These are phyloP conservation scores for Etheostoma spectabile DNA, from an alignment of 2,113 vertebrate species.

Conservation along the genomic window DNA sequence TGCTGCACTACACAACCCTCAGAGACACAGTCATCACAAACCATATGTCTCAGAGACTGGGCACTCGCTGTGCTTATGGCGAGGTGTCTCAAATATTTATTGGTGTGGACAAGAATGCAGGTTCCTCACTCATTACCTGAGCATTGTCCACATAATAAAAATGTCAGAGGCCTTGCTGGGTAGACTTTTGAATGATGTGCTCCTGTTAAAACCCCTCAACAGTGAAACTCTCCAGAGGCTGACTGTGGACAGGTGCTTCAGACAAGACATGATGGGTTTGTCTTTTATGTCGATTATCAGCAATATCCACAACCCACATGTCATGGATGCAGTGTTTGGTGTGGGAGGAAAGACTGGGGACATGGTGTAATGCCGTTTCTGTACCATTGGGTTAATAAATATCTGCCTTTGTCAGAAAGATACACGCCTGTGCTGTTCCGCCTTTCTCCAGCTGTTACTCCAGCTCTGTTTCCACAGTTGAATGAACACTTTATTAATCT, in stretches of 20 bases:
- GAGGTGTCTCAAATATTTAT: slow-evolving; percentile 40
- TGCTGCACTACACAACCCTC: slow-evolving; percentile 54
- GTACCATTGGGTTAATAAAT: not conserved
- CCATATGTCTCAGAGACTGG: slow-evolving; percentile 41
- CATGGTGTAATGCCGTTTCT: slow-evolving; percentile 2
- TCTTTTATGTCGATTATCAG: slow-evolving; percentile 1
- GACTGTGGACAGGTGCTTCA: slow-evolving; percentile 28
- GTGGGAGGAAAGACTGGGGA: not conserved
- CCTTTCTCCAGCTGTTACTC: not conserved
- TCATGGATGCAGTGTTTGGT: not conserved
- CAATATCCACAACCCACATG: not conserved
- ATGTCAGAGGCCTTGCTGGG: slow-evolving; percentile 32
- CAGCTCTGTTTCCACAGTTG: not conserved
- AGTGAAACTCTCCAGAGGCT: slow-evolving; percentile 7
- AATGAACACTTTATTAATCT: not conserved
- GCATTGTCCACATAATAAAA: slow-evolving; percentile 31
- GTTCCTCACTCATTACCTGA: slow-evolving; percentile 24
- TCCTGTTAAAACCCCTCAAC: slow-evolving; percentile 15
- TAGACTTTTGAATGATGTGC: slow-evolving; percentile 4
- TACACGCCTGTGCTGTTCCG: not conserved
- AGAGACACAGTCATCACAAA: slow-evolving; percentile 37
- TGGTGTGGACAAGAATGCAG: slow-evolving; percentile 32
- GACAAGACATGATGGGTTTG: slow-evolving; percentile 16
- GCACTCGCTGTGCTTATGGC: slow-evolving; percentile 12
- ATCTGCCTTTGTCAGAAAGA: slow-evolving; percentile 20